phyloP scores from a whole-genome alignment of 2,888 invertebrate species.

The Drosophila diplacantha region DNA sequence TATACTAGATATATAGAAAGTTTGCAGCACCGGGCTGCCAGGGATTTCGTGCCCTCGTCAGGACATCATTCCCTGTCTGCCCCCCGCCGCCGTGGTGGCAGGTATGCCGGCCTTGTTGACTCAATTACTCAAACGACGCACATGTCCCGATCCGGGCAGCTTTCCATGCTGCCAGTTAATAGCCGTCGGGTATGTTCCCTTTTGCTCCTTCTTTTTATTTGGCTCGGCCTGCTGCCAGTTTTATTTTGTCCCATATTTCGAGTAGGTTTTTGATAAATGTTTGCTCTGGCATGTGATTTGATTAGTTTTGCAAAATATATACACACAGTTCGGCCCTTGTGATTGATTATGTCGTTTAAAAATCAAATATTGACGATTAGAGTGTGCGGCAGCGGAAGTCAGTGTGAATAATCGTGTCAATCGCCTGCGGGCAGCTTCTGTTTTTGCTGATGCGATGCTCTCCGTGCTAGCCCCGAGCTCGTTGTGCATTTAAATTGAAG shows the following conservation, averaged over 20 bases:
- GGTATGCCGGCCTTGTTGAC: slow-evolving; percentile 56
- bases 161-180: slow-evolving; percentile 53
- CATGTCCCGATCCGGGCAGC: slow-evolving; percentile 39
- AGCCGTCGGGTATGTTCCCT: slow-evolving; percentile 43
- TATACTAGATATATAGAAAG: slow-evolving; percentile 43
- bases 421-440: slow-evolving; percentile 27
- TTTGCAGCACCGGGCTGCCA: slow-evolving; percentile 56
- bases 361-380: slow-evolving; percentile 66
- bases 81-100: slow-evolving; percentile 2
- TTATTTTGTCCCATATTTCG: slow-evolving; percentile 29
- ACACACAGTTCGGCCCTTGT: slow-evolving; percentile 27
- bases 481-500: slow-evolving; percentile 47
- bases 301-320: slow-evolving; percentile 55
- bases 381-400: slow-evolving; percentile 31
- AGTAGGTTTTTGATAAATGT: slow-evolving; percentile 56
- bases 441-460: slow-evolving; percentile 9
- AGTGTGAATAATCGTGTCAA: slow-evolving; percentile 42
- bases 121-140: slow-evolving; percentile 62
- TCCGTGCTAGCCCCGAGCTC: slow-evolving; percentile 17
- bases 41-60: slow-evolving; percentile 55
- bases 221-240: slow-evolving; percentile 12
- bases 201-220: slow-evolving; percentile 12
- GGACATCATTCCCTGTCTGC: background rate
- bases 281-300: slow-evolving; percentile 62
- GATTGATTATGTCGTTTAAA: slow-evolving; percentile 66